phyloP scores from a whole-genome alignment of 1,140 invertebrate genomes.

The Scaptomyza hsui region DNA sequence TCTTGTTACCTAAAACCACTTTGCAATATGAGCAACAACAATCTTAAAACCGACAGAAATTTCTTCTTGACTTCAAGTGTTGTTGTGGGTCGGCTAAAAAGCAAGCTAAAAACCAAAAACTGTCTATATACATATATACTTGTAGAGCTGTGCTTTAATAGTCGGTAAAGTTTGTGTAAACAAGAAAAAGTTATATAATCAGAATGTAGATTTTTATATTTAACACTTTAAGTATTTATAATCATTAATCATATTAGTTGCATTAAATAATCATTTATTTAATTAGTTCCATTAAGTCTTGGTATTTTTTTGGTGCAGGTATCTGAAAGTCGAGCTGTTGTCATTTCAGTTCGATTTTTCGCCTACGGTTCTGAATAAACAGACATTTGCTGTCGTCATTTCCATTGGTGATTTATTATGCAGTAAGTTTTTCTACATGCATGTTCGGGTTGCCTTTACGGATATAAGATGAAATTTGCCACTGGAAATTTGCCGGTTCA shows the following conservation, averaged over 20 bases:
- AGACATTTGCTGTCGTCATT: slow-evolving; percentile 60
- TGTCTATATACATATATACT: not conserved
- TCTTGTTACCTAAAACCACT: slow-evolving; percentile 48
- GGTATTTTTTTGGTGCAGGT: not conserved
- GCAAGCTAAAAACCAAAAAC: not conserved
- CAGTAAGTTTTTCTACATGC: slow-evolving; percentile 49
- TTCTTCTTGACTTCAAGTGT: slow-evolving; percentile 44
- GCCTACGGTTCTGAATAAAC: slow-evolving; percentile 34
- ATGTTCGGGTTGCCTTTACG: slow-evolving; percentile 2
- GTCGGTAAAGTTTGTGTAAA: not conserved
- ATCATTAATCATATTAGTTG: no score
- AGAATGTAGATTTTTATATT: no score
- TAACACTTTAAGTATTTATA: no score
- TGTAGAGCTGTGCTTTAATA: not conserved
- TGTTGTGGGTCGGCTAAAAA: slow-evolving; percentile 20
- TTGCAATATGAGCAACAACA: slow-evolving; percentile 59
- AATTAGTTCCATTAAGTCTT: not conserved
- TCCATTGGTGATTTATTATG: slow-evolving; percentile 74
- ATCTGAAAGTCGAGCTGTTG: not conserved
- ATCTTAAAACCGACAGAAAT: slow-evolving; percentile 45
- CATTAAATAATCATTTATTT: no score
- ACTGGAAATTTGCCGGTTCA: slow-evolving; percentile 45
- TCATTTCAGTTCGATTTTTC: not conserved
- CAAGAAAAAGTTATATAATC: not conserved
- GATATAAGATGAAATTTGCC: slow-evolving; percentile 10